Evolutionary conservation across 1,140 invertebrate genomes (phyloP).

Genomic region (Drosophila setifemur): DNA sequence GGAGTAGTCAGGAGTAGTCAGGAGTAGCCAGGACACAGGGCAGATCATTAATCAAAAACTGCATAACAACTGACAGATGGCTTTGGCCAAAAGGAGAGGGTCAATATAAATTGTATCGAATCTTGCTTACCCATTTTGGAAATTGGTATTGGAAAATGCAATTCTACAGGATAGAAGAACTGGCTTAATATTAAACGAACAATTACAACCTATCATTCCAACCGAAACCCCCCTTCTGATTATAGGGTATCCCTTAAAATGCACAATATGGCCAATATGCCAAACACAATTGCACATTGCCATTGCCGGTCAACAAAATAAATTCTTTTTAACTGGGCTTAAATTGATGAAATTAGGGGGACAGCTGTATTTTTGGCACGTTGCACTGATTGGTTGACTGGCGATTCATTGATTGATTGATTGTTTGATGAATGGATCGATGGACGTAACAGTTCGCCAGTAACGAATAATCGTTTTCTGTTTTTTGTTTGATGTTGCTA

Average conservation of each 20-base stretch:
- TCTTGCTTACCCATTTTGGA: neutral
- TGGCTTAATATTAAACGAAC: too few species aligned
- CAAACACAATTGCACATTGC: too few species aligned
- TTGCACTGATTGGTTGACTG: constrained; percentile 30
- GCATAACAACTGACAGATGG: constrained; percentile 17
- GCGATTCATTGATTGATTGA: constrained; percentile 34
- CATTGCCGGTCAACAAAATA: too few species aligned
- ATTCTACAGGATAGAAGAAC: too few species aligned
- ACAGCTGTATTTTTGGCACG: constrained; percentile 34
- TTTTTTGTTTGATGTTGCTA: too few species aligned
- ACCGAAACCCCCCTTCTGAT: too few species aligned
- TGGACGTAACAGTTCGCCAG: constrained; percentile 8
- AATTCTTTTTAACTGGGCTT: constrained; percentile 12
- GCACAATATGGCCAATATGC: too few species aligned
- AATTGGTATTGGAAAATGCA: too few species aligned
- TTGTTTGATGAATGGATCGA: constrained; percentile 17
- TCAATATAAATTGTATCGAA: neutral
- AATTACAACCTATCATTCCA: too few species aligned
- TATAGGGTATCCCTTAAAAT: too few species aligned
- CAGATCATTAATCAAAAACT: constrained; percentile 41
- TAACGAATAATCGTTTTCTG: too few species aligned
- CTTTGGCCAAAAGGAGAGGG: too few species aligned
- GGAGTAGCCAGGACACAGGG: neutral
- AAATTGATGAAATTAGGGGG: constrained; percentile 41
- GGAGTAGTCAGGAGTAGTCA: neutral